Evolutionary conservation across 30 jellyfish, hydroid and myxozoan species (phyloP).

Genomic region (Rhopilema esculentum): DNA sequence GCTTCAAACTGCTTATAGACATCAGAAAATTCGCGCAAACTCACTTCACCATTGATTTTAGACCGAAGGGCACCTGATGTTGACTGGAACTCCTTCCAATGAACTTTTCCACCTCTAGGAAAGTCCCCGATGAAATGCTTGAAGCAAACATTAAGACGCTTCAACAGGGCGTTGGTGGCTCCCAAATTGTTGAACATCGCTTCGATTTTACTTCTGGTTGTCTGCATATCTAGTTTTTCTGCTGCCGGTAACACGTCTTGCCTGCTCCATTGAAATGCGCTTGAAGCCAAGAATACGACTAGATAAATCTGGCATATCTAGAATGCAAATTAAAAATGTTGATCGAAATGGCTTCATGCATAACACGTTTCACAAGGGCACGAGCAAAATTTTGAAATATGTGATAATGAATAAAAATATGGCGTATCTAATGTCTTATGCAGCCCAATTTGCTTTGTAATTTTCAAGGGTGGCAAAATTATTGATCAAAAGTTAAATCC

Average conservation of each 20-base stretch:
- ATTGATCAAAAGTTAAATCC: too few relatives aligned
- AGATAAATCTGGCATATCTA: not conserved
- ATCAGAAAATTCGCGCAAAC: not conserved
- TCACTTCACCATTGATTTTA: too few relatives aligned
- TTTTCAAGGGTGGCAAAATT: too few relatives aligned
- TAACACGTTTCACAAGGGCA: too few relatives aligned
- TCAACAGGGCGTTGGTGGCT: not conserved
- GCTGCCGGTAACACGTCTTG: not conserved
- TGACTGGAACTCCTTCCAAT: not conserved
- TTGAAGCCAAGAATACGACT: not conserved
- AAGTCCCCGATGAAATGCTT: not conserved
- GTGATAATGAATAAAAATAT: too few relatives aligned
- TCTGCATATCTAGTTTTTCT: not conserved
- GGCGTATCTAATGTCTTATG: too few relatives aligned
- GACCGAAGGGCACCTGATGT: not conserved
- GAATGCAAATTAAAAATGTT: too few relatives aligned
- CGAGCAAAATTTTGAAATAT: too few relatives aligned
- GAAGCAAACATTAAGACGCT: conserved; percentile 2
- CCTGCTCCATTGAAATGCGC: not conserved
- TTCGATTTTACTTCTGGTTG: not conserved
- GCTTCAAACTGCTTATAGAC: conserved; percentile 9
- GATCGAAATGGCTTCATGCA: not conserved
- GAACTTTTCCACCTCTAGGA: not conserved
- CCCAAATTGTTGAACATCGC: not conserved
- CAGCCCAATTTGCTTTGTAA: too few relatives aligned